Base-by-base conservation (phyloP, 2,888 invertebrate species). In the Rotaria sp. region DNA sequence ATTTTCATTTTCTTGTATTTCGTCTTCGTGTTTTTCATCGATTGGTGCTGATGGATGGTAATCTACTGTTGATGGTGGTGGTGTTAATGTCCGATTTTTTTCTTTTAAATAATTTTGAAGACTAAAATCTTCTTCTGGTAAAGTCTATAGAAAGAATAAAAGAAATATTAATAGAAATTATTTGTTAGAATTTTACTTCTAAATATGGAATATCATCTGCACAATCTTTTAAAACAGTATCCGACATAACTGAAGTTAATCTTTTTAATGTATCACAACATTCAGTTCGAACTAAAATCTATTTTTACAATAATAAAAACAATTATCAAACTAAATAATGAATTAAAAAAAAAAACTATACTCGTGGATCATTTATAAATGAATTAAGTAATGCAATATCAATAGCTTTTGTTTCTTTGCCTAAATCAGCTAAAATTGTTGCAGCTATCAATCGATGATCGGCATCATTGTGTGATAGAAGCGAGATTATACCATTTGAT, bases 211-310 rank as follows among this genome's bases (percentile, higher is more conserved):
- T 45, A 45, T 80, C 80, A 45, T 80, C 80, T 13, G 80, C 80
- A 45, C 41, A 45, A 26, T 80, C 80, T 80, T 80, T 80, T 3
- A 80, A 45, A n/a, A 80, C 45, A 1, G 80, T 45, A 80, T 80
- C 80, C n/a, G 80, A 80, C 5, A 10, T 41, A n/a, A 80, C 45
- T 15, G 45, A 45, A 26, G 80, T 45, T 45, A 80, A n/a, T n/a
- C 26, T 80, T 80, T 80, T 80, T n/a, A 80, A 80, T 45, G 80
- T n/a, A 41, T 80, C 80, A 80, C 41, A 26, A 80, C 80, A 80
- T 80, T 80, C 80, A 45, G 80, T 80, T 80, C 80, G 80, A 41
- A 80, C 80, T 21, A 80, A 45, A n/a, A 80, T n/a, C 80, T 80
- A n/a, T 45, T 0, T 2, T n/a, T n/a, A n/a, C n/a, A n/a, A n/a